Conservation (phyloP, 1,140 invertebrate species). For the Aphelenchoides fujianensis region DNA sequence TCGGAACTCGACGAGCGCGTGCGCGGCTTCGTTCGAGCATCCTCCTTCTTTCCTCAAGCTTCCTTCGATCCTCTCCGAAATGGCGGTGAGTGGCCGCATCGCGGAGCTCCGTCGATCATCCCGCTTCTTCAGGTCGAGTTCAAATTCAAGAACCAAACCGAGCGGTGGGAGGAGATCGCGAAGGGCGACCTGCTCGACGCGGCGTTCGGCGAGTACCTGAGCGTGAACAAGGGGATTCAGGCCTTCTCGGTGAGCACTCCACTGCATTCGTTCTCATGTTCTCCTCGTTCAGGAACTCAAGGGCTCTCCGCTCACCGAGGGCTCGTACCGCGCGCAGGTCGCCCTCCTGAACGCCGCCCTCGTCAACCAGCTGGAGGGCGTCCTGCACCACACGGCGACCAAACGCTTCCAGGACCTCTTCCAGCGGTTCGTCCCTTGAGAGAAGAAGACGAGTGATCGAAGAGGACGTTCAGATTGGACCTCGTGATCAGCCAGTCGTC, state of each 20-base stretch:
- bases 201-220: slow-evolving; percentile 1
- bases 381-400: neutral
- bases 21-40: too few species aligned
- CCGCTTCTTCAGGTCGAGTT: neutral
- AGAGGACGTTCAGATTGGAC: neutral
- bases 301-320: neutral
- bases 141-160: neutral
- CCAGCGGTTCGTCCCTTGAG: neutral
- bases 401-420: neutral
- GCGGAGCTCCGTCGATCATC: neutral
- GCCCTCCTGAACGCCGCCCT: slow-evolving; percentile 17
- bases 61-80: neutral
- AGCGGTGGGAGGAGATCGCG: slow-evolving; percentile 7
- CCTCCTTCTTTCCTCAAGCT: too few species aligned
- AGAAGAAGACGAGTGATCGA: neutral
- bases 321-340: slow-evolving; percentile 16
- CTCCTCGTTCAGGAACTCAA: slow-evolving; percentile 15
- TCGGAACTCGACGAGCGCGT: too few species aligned
- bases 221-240: neutral
- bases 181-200: slow-evolving; percentile 6
- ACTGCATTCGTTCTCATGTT: neutral
- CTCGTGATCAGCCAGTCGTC: neutral
- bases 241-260: neutral
- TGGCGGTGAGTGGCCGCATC: neutral
- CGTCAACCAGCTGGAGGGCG: slow-evolving; percentile 10